These are phyloP conservation scores for Cariama cristata DNA, from an alignment of 2,113 vertebrate genomes.

Conservation along the genomic window DNA sequence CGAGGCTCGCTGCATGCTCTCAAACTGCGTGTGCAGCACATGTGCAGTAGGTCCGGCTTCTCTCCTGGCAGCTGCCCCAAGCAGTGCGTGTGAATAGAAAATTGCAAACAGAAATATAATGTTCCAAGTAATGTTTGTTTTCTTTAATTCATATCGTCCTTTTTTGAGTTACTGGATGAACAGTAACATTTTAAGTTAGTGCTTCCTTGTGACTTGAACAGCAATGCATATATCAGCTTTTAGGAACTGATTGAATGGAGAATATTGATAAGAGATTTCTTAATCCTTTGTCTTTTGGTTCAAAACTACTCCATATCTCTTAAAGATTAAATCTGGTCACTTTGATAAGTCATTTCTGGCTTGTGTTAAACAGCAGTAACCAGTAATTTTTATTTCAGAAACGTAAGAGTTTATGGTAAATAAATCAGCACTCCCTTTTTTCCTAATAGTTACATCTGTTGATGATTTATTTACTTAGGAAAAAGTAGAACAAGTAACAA, in stretches of 20 bases:
- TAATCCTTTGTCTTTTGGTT: neutral
- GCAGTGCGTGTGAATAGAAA: neutral
- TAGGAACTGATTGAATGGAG: neutral
- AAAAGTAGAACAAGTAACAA: neutral
- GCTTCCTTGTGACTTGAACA: neutral
- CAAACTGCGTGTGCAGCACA: neutral
- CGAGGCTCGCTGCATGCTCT: fast-evolving
- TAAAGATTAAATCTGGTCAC: neutral
- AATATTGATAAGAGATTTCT: neutral
- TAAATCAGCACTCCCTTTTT: neutral
- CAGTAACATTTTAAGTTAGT: no score
- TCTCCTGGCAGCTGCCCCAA: neutral
- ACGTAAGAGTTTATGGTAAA: neutral
- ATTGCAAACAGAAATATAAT: neutral
- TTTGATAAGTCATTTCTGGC: neutral
- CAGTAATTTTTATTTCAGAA: neutral
- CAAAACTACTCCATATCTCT: neutral
- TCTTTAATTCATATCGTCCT: neutral
- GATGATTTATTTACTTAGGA: conserved; percentile 18
- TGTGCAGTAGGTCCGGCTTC: neutral
- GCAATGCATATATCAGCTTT: neutral
- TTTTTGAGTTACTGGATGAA: neutral
- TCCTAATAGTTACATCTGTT: neutral
- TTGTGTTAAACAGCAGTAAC: neutral
- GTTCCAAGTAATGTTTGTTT: neutral